Conservation (phyloP, 37 sponge, comb jelly and placozoan genomes). For the Cliona cf. orientalis region DNA sequence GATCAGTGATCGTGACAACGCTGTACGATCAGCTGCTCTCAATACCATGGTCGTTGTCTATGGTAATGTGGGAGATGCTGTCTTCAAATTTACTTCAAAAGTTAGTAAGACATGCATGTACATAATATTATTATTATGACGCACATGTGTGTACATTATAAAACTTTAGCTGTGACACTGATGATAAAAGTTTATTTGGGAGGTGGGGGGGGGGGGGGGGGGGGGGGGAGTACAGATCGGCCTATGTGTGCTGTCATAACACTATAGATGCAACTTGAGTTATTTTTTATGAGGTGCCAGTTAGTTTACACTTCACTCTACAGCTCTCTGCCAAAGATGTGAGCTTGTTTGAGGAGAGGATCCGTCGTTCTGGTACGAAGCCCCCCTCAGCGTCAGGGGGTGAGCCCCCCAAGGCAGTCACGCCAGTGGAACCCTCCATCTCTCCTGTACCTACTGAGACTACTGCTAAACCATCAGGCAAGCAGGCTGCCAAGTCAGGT, state of each 20-base stretch:
- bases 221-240: too few species aligned
- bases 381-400: constrained; percentile 4
- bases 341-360: constrained; percentile 80
- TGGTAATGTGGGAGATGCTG: constrained; percentile 77
- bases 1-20: constrained; percentile 88
- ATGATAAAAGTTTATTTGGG: too few species aligned
- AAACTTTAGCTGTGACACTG: too few species aligned
- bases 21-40: constrained; percentile 87
- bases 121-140: too few species aligned
- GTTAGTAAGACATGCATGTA: too few species aligned
- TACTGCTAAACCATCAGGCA: not conserved
- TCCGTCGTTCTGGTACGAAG: constrained; percentile 50
- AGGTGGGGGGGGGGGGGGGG: too few species aligned
- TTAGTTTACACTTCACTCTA: too few species aligned
- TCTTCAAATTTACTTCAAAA: constrained; percentile 81
- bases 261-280: too few species aligned
- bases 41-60: constrained; percentile 89
- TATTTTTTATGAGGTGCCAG: too few species aligned
- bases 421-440: not conserved
- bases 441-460: not conserved
- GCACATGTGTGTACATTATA: too few species aligned
- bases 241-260: too few species aligned
- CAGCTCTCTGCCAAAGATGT: constrained; percentile 78
- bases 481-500: not conserved
- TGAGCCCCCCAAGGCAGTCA: not conserved